phyloP scores from a whole-genome alignment of 2,888 invertebrate species.

The Eupeodes luniger region DNA sequence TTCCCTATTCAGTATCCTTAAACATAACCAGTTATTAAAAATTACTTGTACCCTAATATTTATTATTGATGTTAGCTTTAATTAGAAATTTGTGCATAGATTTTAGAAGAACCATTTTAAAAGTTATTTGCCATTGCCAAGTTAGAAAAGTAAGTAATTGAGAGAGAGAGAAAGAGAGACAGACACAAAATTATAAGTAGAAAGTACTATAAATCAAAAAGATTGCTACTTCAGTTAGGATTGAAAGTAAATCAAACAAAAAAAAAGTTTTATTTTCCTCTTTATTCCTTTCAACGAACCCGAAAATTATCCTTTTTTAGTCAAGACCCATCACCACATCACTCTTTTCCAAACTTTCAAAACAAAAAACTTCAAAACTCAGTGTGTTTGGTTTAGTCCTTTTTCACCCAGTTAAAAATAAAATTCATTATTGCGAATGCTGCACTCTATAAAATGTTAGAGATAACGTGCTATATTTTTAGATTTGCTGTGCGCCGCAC shows the following conservation, averaged over 20 bases:
- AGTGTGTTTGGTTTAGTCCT: not conserved
- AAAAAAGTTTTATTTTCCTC: not conserved
- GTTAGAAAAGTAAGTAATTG: constrained; percentile 22
- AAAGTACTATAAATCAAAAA: constrained; percentile 24
- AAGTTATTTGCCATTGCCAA: constrained; percentile 40
- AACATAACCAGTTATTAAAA: constrained; percentile 13
- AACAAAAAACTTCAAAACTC: not conserved
- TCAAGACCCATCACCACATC: constrained; percentile 50
- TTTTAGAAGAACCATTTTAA: constrained; percentile 17
- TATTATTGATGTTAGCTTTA: constrained; percentile 43
- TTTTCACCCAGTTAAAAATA: not conserved
- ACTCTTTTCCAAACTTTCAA: constrained; percentile 15
- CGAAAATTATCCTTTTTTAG: constrained; percentile 30
- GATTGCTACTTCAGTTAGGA: constrained; percentile 42
- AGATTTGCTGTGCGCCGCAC: constrained; percentile 54
- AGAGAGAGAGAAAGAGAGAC: constrained; percentile 10
- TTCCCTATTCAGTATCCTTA: not conserved
- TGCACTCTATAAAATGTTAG: constrained; percentile 63
- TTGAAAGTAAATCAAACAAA: constrained; percentile 36
- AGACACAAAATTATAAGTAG: too few species aligned
- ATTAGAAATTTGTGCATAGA: constrained; percentile 35
- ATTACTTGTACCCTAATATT: constrained; percentile 28
- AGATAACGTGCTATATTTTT: constrained; percentile 61
- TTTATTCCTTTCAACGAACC: constrained; percentile 20
- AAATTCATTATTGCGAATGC: constrained; percentile 25